Conservation (phyloP, 2,888 invertebrate species). For the Plebejus argus region DNA sequence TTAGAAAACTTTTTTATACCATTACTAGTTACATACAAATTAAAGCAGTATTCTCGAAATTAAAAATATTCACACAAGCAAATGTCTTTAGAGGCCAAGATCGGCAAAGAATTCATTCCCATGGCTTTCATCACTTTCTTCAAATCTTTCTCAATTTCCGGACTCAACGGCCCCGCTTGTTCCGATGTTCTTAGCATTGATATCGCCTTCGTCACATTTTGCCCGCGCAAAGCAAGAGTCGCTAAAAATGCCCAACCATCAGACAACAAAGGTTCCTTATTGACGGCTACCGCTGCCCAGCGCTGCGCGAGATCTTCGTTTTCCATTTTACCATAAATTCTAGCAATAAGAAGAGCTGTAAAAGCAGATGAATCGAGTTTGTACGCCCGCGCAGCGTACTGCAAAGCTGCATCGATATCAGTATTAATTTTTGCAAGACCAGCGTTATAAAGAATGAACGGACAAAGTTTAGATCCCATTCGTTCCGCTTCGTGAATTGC, state of each 20-base stretch:
- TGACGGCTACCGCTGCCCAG: constrained; percentile 67
- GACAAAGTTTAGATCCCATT: constrained; percentile 55
- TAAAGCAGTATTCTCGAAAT: background rate
- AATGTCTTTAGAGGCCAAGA: constrained; percentile 58
- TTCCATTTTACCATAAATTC: constrained; percentile 56
- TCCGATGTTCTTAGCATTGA: constrained; percentile 64
- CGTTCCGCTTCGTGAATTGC: constrained; percentile 59
- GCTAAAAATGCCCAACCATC: constrained; percentile 71
- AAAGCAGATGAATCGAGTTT: constrained; percentile 61
- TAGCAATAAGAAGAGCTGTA: constrained; percentile 61
- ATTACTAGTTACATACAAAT: too few species aligned
- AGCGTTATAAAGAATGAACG: constrained; percentile 58
- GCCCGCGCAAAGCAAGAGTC: constrained; percentile 60
- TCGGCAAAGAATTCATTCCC: constrained; percentile 55
- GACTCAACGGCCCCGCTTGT: constrained; percentile 61
- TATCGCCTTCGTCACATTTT: constrained; percentile 57
- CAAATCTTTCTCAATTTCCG: constrained; percentile 59
- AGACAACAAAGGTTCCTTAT: constrained; percentile 62
- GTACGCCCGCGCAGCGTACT: constrained; percentile 67
- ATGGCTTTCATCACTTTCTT: constrained; percentile 53
- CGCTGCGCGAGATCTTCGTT: constrained; percentile 61
- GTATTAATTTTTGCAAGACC: constrained; percentile 54
- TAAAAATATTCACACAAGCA: constrained; percentile 61
- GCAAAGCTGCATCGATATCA: constrained; percentile 57
- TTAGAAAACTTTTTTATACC: too few species aligned